Evolutionary conservation across 2,113 vertebrate genomes (phyloP).

Genomic region (Colossoma macropomum): DNA sequence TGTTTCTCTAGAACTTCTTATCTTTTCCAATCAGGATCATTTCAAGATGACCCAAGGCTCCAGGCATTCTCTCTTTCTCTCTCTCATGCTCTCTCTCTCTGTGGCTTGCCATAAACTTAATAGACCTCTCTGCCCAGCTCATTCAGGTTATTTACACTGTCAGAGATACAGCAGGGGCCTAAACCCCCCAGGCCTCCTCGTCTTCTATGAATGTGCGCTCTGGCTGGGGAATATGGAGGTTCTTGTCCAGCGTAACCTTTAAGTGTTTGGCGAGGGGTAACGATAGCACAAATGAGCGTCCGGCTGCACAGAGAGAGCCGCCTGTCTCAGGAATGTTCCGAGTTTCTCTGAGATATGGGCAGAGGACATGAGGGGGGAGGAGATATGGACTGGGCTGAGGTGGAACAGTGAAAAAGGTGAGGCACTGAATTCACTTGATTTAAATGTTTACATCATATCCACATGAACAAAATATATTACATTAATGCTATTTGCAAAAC

Average conservation of each 20-base stretch:
- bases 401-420: background rate
- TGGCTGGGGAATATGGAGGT: background rate
- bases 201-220: background rate
- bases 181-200: constrained; percentile 53
- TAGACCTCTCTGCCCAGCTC: constrained; percentile 56
- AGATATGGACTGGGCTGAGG: background rate
- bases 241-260: constrained; percentile 59
- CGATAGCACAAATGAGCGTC: constrained; percentile 48
- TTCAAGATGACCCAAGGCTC: constrained; percentile 63
- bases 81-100: constrained; percentile 9
- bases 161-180: constrained; percentile 55
- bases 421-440: background rate
- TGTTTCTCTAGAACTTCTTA: constrained; percentile 57
- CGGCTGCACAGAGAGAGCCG: constrained; percentile 20
- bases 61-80: constrained; percentile 52
- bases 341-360: background rate
- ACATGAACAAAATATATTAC: background rate
- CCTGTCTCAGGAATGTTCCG: constrained; percentile 8
- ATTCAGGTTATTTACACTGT: constrained; percentile 72
- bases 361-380: constrained; percentile 8
- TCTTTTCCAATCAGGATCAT: constrained; percentile 60
- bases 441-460: background rate
- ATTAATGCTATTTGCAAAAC: too few relatives aligned
- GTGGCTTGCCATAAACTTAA: constrained; percentile 46
- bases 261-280: constrained; percentile 58